Conservation (phyloP, 1,140 invertebrate genomes). For the Drosophila tropicalis region DNA sequence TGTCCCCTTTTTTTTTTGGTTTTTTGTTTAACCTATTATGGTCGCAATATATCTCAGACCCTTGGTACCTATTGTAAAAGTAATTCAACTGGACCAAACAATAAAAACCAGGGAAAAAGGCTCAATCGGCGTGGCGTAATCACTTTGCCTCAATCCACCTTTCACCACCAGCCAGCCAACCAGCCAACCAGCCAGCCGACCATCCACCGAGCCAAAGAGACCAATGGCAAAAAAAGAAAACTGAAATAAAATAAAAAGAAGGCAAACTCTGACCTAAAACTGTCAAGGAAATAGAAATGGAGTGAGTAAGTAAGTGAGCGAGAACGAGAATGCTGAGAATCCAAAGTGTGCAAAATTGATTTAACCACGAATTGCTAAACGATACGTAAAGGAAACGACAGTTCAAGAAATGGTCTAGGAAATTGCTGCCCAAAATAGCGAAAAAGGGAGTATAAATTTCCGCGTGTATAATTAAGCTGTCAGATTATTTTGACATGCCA, state of each 20-base stretch:
- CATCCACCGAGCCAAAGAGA: slow-evolving; percentile 26
- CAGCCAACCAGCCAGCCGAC: background rate
- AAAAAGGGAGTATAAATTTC: slow-evolving; percentile 56
- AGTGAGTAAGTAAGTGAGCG: slow-evolving; percentile 17
- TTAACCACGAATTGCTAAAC: slow-evolving; percentile 79
- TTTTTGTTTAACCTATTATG: background rate
- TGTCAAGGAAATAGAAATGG: slow-evolving; percentile 49
- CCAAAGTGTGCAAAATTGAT: slow-evolving; percentile 74
- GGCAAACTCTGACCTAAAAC: slow-evolving; percentile 62
- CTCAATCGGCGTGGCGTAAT: slow-evolving; percentile 37
- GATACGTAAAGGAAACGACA: slow-evolving; percentile 57
- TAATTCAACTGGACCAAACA: slow-evolving; percentile 49
- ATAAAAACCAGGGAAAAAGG: slow-evolving; percentile 56
- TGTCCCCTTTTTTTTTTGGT: background rate
- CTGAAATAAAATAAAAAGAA: slow-evolving; percentile 22
- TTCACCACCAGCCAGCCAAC: slow-evolving; percentile 11
- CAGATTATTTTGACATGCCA: slow-evolving; percentile 81
- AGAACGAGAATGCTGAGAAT: slow-evolving; percentile 12
- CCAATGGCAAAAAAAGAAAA: background rate
- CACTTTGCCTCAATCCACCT: slow-evolving; percentile 49
- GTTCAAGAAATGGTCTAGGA: slow-evolving; percentile 51
- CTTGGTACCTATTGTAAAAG: slow-evolving; percentile 16
- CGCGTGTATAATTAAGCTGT: slow-evolving; percentile 82
- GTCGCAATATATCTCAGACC: slow-evolving; percentile 4
- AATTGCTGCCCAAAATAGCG: slow-evolving; percentile 24